phyloP scores from a whole-genome alignment of 2,113 vertebrate species.

The Notechis scutatus region DNA sequence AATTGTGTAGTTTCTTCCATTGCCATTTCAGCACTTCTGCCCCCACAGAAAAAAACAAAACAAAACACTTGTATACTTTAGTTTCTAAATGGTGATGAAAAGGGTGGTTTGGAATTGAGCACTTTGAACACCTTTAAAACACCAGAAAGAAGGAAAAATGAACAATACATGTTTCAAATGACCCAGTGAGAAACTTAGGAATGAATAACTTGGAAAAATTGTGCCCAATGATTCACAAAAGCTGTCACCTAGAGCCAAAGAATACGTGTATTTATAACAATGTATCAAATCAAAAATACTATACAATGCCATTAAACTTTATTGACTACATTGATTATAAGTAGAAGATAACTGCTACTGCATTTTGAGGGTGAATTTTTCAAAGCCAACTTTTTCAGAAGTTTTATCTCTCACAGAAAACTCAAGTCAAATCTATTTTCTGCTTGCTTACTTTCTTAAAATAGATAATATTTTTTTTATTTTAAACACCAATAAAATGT shows the following conservation, averaged over 20 bases:
- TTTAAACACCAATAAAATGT: neutral
- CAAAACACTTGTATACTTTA: slow-evolving; percentile 29
- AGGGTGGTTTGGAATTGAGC: slow-evolving; percentile 60
- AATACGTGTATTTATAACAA: neutral
- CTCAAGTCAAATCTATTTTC: slow-evolving; percentile 28
- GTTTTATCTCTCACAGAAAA: slow-evolving; percentile 36
- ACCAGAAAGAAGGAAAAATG: neutral
- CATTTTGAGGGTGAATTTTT: neutral
- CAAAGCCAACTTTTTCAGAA: neutral
- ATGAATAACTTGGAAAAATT: slow-evolving; percentile 31
- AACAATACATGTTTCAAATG: neutral
- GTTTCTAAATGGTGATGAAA: slow-evolving; percentile 64
- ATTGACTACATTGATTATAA: slow-evolving; percentile 10
- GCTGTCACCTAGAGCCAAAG: slow-evolving; percentile 27
- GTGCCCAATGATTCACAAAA: slow-evolving; percentile 39
- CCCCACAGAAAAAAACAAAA: neutral
- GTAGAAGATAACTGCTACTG: slow-evolving; percentile 3
- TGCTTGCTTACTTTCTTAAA: slow-evolving; percentile 8
- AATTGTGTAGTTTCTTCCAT: slow-evolving; percentile 45
- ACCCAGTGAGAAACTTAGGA: slow-evolving; percentile 5
- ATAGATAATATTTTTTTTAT: neutral
- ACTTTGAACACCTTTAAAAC: slow-evolving; percentile 39
- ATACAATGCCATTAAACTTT: neutral
- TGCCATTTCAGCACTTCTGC: neutral
- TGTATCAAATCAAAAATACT: neutral